A percentile compares a stretch with the other conserved stretches of the same genome.
Conservation (phyloP, 2,113 vertebrate species). For the Oncorhynchus tshawytscha region DNA sequence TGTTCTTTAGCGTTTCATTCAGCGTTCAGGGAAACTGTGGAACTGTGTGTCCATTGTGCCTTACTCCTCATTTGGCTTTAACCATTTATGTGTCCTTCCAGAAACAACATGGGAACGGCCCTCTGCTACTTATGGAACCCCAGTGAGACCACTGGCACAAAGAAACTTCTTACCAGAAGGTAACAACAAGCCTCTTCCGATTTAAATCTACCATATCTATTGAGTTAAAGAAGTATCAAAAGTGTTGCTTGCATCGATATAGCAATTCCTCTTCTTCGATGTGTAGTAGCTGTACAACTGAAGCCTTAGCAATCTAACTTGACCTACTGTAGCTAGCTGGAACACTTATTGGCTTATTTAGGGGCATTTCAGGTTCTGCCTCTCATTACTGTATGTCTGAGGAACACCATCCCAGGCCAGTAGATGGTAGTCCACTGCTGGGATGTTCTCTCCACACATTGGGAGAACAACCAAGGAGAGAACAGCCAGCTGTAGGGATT, state of each 20-base stretch:
- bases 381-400: slow-evolving; percentile 33
- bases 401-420: slow-evolving; percentile 23
- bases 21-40: background rate
- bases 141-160: slow-evolving; percentile 36
- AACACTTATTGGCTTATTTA: slow-evolving; percentile 40
- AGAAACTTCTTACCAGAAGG: slow-evolving; percentile 44
- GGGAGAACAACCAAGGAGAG: background rate
- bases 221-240: too few species aligned
- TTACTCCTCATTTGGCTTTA: background rate
- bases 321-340: background rate
- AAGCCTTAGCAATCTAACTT: too few species aligned
- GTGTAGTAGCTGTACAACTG: too few species aligned
- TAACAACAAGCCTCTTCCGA: slow-evolving; percentile 22
- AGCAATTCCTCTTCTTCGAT: too few species aligned
- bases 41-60: background rate
- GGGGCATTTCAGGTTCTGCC: slow-evolving; percentile 16
- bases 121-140: slow-evolving; percentile 28
- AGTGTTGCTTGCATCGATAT: too few species aligned
- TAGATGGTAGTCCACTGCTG: slow-evolving; percentile 58
- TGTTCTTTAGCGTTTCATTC: background rate
- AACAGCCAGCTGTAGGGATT: background rate
- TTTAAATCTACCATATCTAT: background rate
- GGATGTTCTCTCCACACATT: slow-evolving; percentile 40
- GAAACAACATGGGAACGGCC: slow-evolving; percentile 52
- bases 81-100: slow-evolving; percentile 23